These are phyloP conservation scores for Pipistrellus kuhlii DNA, from an alignment of 2,797 vertebrate genomes.

Conservation along the genomic window DNA sequence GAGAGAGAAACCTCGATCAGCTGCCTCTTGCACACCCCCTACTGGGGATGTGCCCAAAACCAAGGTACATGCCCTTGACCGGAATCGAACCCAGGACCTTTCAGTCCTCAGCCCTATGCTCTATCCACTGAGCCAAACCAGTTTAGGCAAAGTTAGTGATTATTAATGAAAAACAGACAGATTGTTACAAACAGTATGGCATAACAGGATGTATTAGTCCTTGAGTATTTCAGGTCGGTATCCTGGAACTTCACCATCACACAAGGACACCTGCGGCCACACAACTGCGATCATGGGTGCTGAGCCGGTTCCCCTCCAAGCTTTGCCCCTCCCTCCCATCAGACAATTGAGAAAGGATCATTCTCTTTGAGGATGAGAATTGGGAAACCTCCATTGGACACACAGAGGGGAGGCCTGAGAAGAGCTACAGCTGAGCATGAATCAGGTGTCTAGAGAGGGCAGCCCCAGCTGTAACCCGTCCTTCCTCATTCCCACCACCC, in stretches of 20 bases:
- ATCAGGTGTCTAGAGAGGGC: fast-evolving
- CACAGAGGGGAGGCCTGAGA: neutral
- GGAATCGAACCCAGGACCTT: no score
- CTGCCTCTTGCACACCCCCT: no score
- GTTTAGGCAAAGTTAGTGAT: neutral
- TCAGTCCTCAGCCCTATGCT: no score
- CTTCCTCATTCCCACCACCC: neutral
- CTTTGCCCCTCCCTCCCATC: neutral
- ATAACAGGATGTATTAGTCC: neutral
- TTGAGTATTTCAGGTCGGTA: neutral
- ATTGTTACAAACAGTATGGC: neutral
- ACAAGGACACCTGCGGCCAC: no score
- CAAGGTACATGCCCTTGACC: no score
- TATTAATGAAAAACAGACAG: neutral
- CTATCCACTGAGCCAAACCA: no score
- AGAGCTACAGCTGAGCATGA: neutral
- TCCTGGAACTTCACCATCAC: neutral
- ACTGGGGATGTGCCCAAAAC: no score
- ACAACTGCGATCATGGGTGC: fast-evolving
- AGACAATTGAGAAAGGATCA: neutral
- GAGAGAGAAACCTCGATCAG: no score
- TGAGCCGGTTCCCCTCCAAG: neutral
- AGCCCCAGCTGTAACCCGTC: neutral
- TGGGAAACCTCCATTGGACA: neutral
- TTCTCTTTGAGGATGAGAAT: neutral